Base-by-base conservation (phyloP, 2,797 vertebrate species). In the Brachymystax lenok region DNA sequence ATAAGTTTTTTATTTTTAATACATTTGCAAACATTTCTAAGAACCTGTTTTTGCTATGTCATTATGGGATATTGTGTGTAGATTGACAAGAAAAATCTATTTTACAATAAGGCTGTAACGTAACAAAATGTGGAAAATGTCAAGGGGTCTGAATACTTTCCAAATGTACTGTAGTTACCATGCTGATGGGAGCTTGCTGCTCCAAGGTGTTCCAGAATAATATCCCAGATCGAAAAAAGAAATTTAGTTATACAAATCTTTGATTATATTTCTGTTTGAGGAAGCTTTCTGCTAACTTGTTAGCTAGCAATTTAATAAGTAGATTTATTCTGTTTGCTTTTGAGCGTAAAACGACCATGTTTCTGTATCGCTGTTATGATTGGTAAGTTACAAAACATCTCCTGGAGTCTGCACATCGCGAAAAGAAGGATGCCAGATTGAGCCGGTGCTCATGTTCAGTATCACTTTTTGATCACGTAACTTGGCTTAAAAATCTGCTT, bases 131-230 rank as follows among this genome's bases (percentile, higher is more conserved):
- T 40, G 35, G 35, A 40, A 40, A 40, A 40, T 8, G 7, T 40
- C 35, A 40, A 40, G 35, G 35, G 7, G 35, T 40, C 35, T 40
- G 35, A 40, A 40, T 40, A 40, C 35, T 40, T 40, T 40, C 35
- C 7, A 7, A 40, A 40, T 40, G 35, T 1, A 40, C 35, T 78
- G 76, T 27, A 28, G 92, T 91, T 90, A 46, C 85, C 86, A 88
- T 88, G 86, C 90, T 46, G 86, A 90, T 8, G 19, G 69, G 16
- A 52, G 67, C 74, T 73, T 77, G 79, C 83, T 40, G 35, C 1
- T 40, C 35, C 81, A 66, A 69, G 79, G 16, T 12, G 69, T 50
- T 71, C 28, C 17, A 8, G 40, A 4, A 16, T 40, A 69, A 67
- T 66, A 51, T 70, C 46, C 8, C 35, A 8, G 35, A 40, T 8